Conservation (phyloP, 2,797 vertebrate genomes). For the Odontamblyopus lacepedii region DNA sequence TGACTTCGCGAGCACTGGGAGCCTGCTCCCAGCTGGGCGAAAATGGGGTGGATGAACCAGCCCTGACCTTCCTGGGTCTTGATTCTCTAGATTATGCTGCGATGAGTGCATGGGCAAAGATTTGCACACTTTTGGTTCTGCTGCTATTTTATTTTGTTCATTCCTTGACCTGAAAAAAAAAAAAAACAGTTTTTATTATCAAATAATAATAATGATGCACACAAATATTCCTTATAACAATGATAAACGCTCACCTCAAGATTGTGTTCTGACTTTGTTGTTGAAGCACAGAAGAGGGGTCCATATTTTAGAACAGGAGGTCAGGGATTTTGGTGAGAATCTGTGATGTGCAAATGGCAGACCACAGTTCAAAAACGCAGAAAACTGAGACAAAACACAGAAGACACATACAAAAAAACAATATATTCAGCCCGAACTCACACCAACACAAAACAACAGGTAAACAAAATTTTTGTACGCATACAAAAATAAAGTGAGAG, state of each 20-base stretch:
- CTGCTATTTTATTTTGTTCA: conserved; percentile 58
- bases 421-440: not conserved
- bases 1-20: conserved; percentile 77
- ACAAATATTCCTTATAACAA: not conserved
- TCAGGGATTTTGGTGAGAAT: not conserved
- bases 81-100: conserved; percentile 66
- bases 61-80: conserved; percentile 55
- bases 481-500: not conserved
- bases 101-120: conserved; percentile 20
- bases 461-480: not conserved
- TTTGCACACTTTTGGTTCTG: conserved; percentile 46
- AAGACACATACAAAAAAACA: not conserved
- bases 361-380: not conserved
- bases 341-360: conserved; percentile 10
- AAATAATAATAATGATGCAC: no score
- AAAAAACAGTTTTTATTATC: not conserved
- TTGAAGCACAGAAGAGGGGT: conserved; percentile 59
- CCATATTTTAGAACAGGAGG: conserved; percentile 55
- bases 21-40: conserved; percentile 62
- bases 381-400: not conserved
- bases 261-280: conserved; percentile 67
- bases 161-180: conserved; percentile 59
- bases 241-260: conserved; percentile 3
- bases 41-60: conserved; percentile 33
- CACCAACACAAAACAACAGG: conserved; percentile 2